A percentile compares a stretch with the other conserved stretches of the same genome.
Conservation (phyloP, 2,797 vertebrate genomes). For the Pristis pectinata region DNA sequence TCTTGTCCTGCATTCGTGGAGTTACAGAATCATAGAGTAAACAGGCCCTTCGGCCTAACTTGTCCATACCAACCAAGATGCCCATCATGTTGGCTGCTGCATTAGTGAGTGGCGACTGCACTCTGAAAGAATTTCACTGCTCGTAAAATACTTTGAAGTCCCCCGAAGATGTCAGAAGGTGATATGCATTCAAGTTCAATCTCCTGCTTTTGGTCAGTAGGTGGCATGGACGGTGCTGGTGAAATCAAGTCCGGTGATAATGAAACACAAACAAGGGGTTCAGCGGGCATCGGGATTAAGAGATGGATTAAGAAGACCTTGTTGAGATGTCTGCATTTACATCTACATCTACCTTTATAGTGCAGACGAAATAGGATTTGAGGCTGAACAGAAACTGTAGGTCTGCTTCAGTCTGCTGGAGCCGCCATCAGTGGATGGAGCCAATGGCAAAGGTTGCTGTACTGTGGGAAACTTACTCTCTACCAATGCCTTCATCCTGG, state of each 20-base stretch:
- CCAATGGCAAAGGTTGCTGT: not conserved
- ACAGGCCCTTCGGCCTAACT: no score
- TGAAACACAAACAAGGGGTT: not conserved
- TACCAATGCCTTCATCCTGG: not conserved
- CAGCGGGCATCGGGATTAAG: not conserved
- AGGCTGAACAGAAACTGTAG: not conserved
- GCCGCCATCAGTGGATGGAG: not conserved
- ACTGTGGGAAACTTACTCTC: not conserved
- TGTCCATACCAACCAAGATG: no score
- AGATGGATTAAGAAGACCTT: not conserved
- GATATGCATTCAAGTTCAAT: not conserved
- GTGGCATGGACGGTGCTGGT: not conserved
- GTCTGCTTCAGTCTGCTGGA: not conserved
- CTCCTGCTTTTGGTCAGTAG: not conserved
- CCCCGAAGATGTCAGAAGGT: not conserved
- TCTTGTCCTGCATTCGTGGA: no score
- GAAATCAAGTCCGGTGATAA: not conserved
- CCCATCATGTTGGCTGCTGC: no score
- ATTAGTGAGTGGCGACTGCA: not conserved
- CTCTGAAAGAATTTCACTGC: not conserved
- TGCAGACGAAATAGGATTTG: not conserved
- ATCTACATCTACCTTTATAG: not conserved
- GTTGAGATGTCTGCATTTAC: not conserved
- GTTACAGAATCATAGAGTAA: no score
- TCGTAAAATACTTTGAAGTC: not conserved